Evolutionary conservation across 2,888 invertebrate genomes (phyloP).

Genomic region (Lasioglossum marginatum): DNA sequence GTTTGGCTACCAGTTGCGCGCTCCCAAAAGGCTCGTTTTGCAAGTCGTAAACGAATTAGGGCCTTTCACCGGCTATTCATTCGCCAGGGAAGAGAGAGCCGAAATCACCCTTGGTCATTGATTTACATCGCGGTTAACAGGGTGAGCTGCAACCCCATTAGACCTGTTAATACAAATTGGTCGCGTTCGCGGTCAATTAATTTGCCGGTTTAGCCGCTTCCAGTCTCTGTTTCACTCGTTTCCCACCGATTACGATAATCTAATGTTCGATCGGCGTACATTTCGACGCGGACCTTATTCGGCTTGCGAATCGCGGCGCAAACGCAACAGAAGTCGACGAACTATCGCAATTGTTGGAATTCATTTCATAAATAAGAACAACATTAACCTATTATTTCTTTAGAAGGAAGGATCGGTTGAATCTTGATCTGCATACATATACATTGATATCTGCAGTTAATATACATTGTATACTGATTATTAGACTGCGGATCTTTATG

Average conservation of each 20-base stretch:
- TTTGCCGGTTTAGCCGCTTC: conserved; percentile 20
- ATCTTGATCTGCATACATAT: too few relatives aligned
- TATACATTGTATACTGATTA: too few relatives aligned
- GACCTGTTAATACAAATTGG: conserved; percentile 41
- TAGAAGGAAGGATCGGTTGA: too few relatives aligned
- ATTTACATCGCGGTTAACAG: conserved; percentile 68
- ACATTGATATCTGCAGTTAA: too few relatives aligned
- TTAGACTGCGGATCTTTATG: too few relatives aligned
- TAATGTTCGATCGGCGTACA: neutral
- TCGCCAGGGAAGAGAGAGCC: conserved; percentile 51
- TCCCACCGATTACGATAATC: neutral
- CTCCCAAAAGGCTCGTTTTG: conserved; percentile 81
- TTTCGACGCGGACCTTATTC: neutral
- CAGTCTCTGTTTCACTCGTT: conserved; percentile 7
- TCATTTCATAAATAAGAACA: too few relatives aligned
- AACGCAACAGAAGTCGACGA: neutral
- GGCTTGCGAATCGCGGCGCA: neutral
- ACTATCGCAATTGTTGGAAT: neutral
- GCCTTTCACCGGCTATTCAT: conserved; percentile 52
- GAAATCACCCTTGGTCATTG: conserved; percentile 67
- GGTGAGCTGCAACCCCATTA: conserved; percentile 14
- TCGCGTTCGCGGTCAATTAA: conserved; percentile 29
- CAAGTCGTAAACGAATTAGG: conserved; percentile 76
- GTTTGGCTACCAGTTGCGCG: conserved; percentile 82
- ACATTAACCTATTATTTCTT: too few relatives aligned